Base-by-base conservation (phyloP, 2,113 vertebrate species). In the Microcebus jonahi region DNA sequence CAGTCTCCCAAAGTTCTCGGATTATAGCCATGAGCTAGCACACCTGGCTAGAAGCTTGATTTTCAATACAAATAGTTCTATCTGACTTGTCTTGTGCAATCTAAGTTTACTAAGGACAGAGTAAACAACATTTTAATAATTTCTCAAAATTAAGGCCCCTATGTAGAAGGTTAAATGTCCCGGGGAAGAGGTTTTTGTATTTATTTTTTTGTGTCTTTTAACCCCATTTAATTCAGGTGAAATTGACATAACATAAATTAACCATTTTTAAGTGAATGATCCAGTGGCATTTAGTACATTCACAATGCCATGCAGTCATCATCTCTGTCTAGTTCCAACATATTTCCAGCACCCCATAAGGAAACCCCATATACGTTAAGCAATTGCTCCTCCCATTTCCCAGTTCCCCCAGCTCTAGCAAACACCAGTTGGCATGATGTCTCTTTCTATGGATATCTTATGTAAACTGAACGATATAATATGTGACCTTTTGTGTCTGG, bases 31-130 rank as follows among this genome's bases (percentile, higher is more conserved):
- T 57, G 18, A 61, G 8, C 23, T 9, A 61, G 8, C 23, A 27
- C 8, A 21, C 23, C 23, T 27, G 9, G 59, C 21, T 61, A 10
- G 59, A 61, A 61, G 57, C 42, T 79, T 79, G 63, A 68, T 42
- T 91, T 90, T 91, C 29, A 71, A 85, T 42, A 79, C 61, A 50
- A 36, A 85, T 34, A 39, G 18, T 77, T 59, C 42, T 20, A 63
- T 20, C 21, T n/a, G 14, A 70, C 42, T 61, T 36, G 10, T 34
- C 20, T 90, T 71, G 7, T 80, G 5, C 18, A 79, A 86, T 63
- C 11, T n/a, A 57, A 61, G 18, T 53, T 70, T 85, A 39, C 65
- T 53, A 34, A 91, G 53, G 71, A 63, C 50, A 50, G 9, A 90
- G 14, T 68, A 53, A 80, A 45, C 20, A 70, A 57, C 34, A 14